These are phyloP conservation scores for Ectemnius lituratus DNA, from an alignment of 2,888 invertebrate species.

Conservation along the genomic window DNA sequence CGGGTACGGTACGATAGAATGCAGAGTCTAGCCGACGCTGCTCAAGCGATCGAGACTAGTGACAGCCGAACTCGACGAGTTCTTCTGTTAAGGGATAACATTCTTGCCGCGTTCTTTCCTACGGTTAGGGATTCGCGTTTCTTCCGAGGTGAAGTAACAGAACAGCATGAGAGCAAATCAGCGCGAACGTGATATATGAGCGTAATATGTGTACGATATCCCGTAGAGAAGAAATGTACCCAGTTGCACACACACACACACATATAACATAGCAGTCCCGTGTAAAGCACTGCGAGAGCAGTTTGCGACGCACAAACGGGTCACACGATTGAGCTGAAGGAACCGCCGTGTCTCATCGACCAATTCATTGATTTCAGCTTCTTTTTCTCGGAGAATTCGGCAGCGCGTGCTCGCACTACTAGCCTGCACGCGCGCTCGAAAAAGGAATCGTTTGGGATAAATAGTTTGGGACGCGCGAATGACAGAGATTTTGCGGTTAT, in stretches of 20 bases:
- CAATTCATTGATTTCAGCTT: conserved; percentile 3
- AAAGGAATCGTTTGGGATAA: not conserved
- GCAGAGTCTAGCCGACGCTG: conserved; percentile 40
- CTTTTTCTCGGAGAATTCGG: not conserved
- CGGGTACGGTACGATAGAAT: conserved; percentile 42
- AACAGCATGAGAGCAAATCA: not conserved
- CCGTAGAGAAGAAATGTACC: not conserved
- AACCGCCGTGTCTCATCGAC: not conserved
- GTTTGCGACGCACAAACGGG: not conserved
- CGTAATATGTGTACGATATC: not conserved
- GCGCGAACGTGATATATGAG: conserved; percentile 3
- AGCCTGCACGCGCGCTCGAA: not conserved
- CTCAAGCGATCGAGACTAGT: conserved; percentile 2
- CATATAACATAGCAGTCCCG: not conserved
- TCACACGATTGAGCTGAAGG: not conserved
- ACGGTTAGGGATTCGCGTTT: not conserved
- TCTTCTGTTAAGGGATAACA: not conserved
- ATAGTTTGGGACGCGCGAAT: not conserved
- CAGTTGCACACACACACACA: not conserved
- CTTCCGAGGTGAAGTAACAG: not conserved
- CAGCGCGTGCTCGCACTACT: not conserved
- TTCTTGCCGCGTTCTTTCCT: not conserved
- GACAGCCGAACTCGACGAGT: too few species aligned
- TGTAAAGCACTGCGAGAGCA: conserved; percentile 1
- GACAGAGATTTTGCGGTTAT: conserved; percentile 20